phyloP scores from a whole-genome alignment of 2,797 vertebrate species.

The Pitangus sulphuratus region DNA sequence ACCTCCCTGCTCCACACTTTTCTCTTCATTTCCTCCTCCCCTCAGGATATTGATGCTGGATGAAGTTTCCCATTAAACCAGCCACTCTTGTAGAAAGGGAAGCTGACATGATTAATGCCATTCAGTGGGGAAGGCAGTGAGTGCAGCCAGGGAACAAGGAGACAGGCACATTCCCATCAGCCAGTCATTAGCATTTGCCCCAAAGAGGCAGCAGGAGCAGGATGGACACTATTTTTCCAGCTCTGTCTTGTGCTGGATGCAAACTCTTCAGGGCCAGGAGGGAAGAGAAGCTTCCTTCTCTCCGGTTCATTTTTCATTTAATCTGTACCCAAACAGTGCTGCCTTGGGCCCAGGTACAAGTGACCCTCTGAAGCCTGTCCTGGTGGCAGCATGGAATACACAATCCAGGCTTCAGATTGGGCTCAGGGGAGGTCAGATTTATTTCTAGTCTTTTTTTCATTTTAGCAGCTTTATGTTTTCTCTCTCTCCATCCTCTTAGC shows the following conservation, averaged over 20 bases:
- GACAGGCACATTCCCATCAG: constrained; percentile 50
- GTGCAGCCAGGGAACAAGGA: constrained; percentile 56
- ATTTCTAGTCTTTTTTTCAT: neutral
- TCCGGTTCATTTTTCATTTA: neutral
- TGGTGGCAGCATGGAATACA: neutral
- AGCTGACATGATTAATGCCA: constrained; percentile 79
- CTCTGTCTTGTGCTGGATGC: neutral
- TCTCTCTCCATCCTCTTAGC: neutral
- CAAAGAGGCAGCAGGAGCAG: neutral
- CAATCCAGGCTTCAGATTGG: neutral
- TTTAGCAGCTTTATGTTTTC: neutral
- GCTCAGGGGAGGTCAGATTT: neutral
- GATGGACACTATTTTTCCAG: neutral
- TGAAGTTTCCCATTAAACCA: constrained; percentile 78
- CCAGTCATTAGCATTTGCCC: constrained; percentile 39
- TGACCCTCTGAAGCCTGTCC: constrained; percentile 1
- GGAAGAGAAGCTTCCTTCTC: neutral
- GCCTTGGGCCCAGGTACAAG: neutral
- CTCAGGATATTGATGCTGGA: constrained; percentile 71
- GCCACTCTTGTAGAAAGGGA: constrained; percentile 78
- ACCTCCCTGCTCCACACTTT: constrained; percentile 22
- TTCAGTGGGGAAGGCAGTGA: constrained; percentile 46
- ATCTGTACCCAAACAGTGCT: neutral
- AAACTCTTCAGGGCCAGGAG: neutral
- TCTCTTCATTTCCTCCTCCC: constrained; percentile 67